phyloP scores from a whole-genome alignment of 2,888 invertebrate genomes.

The Petrolisthes manimaculis region DNA sequence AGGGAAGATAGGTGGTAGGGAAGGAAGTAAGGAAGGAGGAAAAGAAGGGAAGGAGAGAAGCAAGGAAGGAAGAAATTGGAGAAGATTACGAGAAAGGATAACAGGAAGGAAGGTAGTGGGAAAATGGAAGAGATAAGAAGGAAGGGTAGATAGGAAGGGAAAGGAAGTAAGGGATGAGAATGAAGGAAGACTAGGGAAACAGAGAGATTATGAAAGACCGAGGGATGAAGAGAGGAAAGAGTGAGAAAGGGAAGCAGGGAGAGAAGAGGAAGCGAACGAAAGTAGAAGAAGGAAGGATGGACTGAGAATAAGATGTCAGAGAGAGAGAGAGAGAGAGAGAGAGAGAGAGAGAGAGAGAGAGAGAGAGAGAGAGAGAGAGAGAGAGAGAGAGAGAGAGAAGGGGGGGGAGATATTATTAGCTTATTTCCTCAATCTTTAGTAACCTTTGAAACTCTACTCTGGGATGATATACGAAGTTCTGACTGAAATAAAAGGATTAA shows the following conservation, averaged over 20 bases:
- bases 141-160: neutral
- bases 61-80: neutral
- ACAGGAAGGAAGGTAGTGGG: neutral
- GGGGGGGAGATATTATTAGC: neutral
- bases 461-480: no score
- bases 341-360: slow-evolving; percentile 14
- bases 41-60: no score
- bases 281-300: neutral
- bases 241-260: neutral
- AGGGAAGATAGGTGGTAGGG: no score
- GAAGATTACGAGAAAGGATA: neutral
- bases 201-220: no score
- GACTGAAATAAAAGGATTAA: no score
- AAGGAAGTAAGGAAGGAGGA: no score
- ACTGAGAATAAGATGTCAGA: neutral
- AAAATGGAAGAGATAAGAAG: neutral
- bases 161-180: neutral
- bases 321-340: slow-evolving; percentile 8
- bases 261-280: neutral
- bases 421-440: no score
- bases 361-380: slow-evolving; percentile 15
- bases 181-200: neutral
- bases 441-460: no score
- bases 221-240: neutral
- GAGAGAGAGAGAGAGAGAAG: slow-evolving; percentile 12